Conservation (phyloP, 2,888 invertebrate species). For the Nemotelus nigrinus region DNA sequence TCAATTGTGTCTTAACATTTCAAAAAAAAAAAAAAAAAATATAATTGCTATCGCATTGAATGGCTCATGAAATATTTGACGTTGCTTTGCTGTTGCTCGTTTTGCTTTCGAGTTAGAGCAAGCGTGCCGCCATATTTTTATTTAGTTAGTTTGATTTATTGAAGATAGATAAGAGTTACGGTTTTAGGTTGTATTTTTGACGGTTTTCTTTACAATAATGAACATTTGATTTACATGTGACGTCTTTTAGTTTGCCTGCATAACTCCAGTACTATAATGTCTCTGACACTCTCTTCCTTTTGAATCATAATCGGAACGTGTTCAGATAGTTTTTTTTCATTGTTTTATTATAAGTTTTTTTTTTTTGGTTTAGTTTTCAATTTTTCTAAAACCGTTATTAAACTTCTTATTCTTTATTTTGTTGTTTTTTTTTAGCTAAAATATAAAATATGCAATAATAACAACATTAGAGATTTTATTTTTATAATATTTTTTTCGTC, state of each 20-base stretch:
- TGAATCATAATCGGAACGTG: background rate
- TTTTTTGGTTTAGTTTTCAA: background rate
- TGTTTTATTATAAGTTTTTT: background rate
- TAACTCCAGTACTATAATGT: background rate
- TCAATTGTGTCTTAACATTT: background rate
- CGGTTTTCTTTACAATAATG: background rate
- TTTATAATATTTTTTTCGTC: background rate
- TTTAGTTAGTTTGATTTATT: no score
- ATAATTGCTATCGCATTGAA: no score
- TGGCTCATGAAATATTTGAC: no score
- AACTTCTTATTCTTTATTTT: conserved; percentile 21
- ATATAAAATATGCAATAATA: conserved; percentile 36
- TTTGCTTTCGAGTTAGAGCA: no score
- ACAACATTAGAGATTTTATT: conserved; percentile 27
- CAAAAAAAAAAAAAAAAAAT: background rate
- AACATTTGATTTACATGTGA: background rate
- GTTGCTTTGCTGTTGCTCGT: no score
- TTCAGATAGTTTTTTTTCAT: background rate
- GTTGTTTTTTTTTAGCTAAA: conserved; percentile 21
- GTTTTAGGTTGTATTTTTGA: background rate
- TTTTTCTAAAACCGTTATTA: background rate
- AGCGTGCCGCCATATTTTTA: no score
- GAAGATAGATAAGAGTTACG: no score
- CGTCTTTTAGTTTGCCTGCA: no score
- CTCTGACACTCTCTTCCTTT: background rate